Evolutionary conservation across 2,113 vertebrate species (phyloP).

Genomic region (Marmota flaviventris): DNA sequence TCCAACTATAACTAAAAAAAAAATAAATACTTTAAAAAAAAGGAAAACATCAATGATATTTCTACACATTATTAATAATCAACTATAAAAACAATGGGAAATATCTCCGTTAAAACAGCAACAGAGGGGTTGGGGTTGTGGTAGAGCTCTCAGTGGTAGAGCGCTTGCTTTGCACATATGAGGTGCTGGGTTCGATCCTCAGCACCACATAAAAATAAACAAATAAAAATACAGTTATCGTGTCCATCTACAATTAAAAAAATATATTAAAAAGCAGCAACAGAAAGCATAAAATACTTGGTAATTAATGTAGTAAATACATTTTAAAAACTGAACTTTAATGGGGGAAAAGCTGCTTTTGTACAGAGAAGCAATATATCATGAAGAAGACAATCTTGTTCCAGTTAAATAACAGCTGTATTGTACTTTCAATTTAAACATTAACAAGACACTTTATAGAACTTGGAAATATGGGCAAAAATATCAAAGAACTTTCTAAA

Average conservation of each 20-base stretch:
- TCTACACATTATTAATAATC: background rate
- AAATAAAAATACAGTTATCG: too few relatives aligned
- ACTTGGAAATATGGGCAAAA: background rate
- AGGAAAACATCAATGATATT: background rate
- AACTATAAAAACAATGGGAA: constrained; percentile 13
- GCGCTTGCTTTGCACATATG: too few relatives aligned
- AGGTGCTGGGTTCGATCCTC: too few relatives aligned
- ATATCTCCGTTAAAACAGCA: background rate
- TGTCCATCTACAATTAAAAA: too few relatives aligned
- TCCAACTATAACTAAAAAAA: too few relatives aligned
- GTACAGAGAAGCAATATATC: background rate
- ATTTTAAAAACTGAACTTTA: background rate
- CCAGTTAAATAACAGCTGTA: background rate
- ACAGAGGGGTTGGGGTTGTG: background rate
- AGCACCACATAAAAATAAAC: too few relatives aligned
- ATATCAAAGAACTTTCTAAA: constrained; percentile 15
- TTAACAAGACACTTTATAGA: background rate
- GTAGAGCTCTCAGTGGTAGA: too few relatives aligned
- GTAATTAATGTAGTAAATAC: background rate
- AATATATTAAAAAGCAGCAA: too few relatives aligned
- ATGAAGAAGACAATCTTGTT: background rate
- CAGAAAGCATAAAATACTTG: background rate
- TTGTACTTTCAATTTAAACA: background rate
- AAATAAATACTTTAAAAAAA: background rate
- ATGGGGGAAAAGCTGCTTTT: background rate